Evolutionary conservation across 2,113 vertebrate species (phyloP).

Genomic region (Leucosticte australis): DNA sequence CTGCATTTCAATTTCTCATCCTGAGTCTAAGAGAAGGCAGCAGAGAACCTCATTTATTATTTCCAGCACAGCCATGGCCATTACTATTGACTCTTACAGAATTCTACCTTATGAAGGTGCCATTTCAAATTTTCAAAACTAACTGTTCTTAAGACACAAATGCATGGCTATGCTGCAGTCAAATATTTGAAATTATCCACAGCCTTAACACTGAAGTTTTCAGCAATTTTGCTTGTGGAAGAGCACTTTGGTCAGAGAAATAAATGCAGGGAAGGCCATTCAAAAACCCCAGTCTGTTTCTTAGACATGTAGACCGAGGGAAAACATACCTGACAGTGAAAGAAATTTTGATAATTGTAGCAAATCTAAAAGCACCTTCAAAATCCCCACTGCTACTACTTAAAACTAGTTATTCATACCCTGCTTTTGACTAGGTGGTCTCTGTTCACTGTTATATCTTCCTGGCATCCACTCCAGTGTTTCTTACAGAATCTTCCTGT

Average conservation of each 20-base stretch:
- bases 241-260: neutral
- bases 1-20: neutral
- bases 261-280: neutral
- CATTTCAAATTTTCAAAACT: neutral
- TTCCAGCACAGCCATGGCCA: neutral
- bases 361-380: neutral
- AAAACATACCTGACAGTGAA: neutral
- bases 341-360: neutral
- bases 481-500: neutral
- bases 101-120: neutral
- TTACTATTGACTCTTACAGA: neutral
- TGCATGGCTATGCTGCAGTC: neutral
- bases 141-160: neutral
- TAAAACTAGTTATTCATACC: neutral
- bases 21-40: neutral
- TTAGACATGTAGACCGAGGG: neutral
- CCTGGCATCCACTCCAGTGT: neutral
- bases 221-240: neutral
- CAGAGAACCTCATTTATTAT: neutral
- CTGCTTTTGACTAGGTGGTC: neutral
- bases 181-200: neutral
- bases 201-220: neutral
- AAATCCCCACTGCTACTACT: neutral
- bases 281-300: neutral
- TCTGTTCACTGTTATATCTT: neutral